Evolutionary conservation across 1,140 invertebrate genomes (phyloP).

Genomic region (Sminthurides bifidus): DNA sequence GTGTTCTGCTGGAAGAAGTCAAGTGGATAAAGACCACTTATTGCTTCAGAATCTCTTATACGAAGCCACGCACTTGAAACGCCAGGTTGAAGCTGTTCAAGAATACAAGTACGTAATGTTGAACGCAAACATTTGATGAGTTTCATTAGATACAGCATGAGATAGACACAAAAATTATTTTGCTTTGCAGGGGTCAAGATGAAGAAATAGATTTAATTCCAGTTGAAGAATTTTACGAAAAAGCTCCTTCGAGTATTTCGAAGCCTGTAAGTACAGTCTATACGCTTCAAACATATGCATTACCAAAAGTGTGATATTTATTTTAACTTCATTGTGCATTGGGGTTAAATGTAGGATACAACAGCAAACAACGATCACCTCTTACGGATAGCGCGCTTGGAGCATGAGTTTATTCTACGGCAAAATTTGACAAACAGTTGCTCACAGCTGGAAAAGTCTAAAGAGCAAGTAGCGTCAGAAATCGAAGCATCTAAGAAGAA

Average conservation of each 20-base stretch:
- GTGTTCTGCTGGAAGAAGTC: constrained; percentile 62
- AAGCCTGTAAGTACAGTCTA: constrained; percentile 52
- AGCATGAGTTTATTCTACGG: constrained; percentile 84
- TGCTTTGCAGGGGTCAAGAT: constrained; percentile 72
- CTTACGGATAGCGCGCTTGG: constrained; percentile 67
- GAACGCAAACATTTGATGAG: not conserved
- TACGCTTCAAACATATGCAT: not conserved
- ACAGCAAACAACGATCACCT: constrained; percentile 62
- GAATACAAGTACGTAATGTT: constrained; percentile 62
- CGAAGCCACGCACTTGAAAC: constrained; percentile 83
- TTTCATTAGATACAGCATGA: not conserved
- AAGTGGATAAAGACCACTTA: constrained; percentile 77
- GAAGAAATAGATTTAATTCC: constrained; percentile 79
- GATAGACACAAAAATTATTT: not conserved
- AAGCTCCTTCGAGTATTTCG: constrained; percentile 60
- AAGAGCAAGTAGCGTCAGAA: constrained; percentile 58
- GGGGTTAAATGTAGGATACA: constrained; percentile 42
- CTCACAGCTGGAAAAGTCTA: constrained; percentile 59
- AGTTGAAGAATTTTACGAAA: constrained; percentile 69
- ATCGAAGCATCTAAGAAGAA: constrained; percentile 68
- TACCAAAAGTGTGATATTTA: not conserved
- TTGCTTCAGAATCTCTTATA: constrained; percentile 90
- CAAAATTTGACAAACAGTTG: constrained; percentile 67
- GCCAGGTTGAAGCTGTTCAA: constrained; percentile 84
- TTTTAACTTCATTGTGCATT: not conserved